Conservation (phyloP, 2,888 invertebrate genomes). For the Drosophila neonasuta region DNA sequence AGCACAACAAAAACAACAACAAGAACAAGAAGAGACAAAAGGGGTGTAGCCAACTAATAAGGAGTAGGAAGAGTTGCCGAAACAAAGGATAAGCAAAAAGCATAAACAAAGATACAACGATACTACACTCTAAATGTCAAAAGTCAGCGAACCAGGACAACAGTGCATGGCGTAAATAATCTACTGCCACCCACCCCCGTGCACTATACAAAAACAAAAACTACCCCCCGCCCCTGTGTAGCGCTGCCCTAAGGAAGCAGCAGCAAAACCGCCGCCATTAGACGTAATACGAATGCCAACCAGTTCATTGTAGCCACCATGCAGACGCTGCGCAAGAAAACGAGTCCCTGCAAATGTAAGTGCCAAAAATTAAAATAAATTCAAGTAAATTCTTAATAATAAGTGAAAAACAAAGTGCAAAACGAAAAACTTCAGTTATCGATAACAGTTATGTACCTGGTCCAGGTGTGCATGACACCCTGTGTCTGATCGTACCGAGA, state of each 20-base stretch:
- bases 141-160: constrained; percentile 38
- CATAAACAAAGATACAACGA: constrained; percentile 26
- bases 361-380: constrained; percentile 74
- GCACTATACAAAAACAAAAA: constrained; percentile 17
- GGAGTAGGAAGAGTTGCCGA: constrained; percentile 18
- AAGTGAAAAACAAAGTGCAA: constrained; percentile 1
- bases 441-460: constrained; percentile 34
- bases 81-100: constrained; percentile 26
- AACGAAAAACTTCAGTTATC: constrained; percentile 23
- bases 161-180: constrained; percentile 31
- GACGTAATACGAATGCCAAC: constrained; percentile 75
- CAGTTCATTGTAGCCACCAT: constrained; percentile 83
- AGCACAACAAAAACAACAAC: constrained; percentile 38
- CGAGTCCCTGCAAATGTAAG: constrained; percentile 97
- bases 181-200: constrained; percentile 39
- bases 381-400: background rate
- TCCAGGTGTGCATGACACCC: constrained; percentile 34
- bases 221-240: constrained; percentile 14
- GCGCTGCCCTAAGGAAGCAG: constrained; percentile 13
- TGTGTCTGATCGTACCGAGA: constrained; percentile 43
- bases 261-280: constrained; percentile 61
- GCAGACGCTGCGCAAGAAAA: constrained; percentile 96
- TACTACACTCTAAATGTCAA: constrained; percentile 40
- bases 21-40: constrained; percentile 43
- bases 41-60: constrained; percentile 8